These are phyloP conservation scores for Nemapogon koenigi DNA, from an alignment of 2,888 invertebrate species.

Conservation along the genomic window DNA sequence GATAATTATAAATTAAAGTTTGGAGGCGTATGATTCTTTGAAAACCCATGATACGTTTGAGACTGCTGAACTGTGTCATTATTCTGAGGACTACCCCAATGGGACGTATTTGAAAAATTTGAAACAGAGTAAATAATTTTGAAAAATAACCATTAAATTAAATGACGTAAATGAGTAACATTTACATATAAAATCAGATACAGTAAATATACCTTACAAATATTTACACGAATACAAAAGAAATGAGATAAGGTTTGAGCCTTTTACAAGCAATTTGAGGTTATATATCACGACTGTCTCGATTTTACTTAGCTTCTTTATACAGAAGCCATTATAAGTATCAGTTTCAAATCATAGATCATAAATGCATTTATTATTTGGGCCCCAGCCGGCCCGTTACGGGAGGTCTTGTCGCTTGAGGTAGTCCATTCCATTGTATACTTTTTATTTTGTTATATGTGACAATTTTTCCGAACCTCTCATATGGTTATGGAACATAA, in stretches of 20 bases:
- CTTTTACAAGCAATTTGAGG: constrained; percentile 59
- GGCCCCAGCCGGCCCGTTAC: constrained; percentile 34
- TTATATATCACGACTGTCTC: constrained; percentile 52
- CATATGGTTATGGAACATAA: constrained; percentile 36
- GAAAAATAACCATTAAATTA: no score
- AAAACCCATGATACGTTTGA: no score
- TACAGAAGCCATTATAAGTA: constrained; percentile 65
- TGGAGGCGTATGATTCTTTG: no score
- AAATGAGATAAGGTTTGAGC: constrained; percentile 46
- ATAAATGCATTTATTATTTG: constrained; percentile 55
- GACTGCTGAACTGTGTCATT: no score
- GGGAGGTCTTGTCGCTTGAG: constrained; percentile 51
- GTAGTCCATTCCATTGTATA: constrained; percentile 39
- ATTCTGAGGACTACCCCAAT: no score
- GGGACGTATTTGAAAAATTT: no score
- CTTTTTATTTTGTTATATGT: constrained; percentile 55
- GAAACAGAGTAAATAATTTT: no score
- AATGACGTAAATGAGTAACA: no score
- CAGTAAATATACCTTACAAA: no score
- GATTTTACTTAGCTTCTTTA: constrained; percentile 53
- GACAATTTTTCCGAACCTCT: constrained; percentile 47
- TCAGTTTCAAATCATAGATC: constrained; percentile 65
- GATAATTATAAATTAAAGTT: no score
- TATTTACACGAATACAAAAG: constrained; percentile 53
- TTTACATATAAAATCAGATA: no score